phyloP scores from a whole-genome alignment of 2,797 vertebrate species.

The Paedocypris micromegethes region DNA sequence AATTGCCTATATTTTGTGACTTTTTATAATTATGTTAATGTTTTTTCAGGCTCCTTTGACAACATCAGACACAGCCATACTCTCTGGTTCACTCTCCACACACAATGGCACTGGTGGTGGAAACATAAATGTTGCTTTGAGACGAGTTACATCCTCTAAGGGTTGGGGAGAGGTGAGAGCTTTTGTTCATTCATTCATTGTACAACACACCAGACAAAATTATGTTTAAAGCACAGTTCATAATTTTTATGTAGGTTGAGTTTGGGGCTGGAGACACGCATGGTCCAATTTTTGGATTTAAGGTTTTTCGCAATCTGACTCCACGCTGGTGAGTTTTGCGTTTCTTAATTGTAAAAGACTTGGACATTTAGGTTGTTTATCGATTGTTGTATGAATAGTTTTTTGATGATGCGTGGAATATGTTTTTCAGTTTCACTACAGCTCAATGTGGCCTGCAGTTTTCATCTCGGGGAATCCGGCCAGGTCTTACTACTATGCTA shows the following conservation, averaged over 20 bases:
- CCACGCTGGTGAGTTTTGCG: constrained; percentile 74
- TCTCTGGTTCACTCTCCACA: constrained; percentile 95
- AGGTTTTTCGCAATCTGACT: constrained; percentile 93
- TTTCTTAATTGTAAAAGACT: background rate
- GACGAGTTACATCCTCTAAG: constrained; percentile 87
- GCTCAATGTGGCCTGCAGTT: constrained; percentile 92
- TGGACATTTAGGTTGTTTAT: background rate
- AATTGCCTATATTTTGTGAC: too few relatives aligned
- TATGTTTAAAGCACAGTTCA: background rate
- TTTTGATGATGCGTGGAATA: too few relatives aligned
- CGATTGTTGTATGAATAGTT: background rate
- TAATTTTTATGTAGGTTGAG: constrained; percentile 72
- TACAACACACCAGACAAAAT: constrained; percentile 2
- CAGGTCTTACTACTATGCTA: constrained; percentile 84
- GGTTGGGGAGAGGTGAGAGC: constrained; percentile 91
- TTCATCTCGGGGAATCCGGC: constrained; percentile 84
- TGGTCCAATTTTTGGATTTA: constrained; percentile 88
- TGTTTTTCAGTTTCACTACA: constrained; percentile 78
- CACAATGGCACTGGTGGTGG: constrained; percentile 97
- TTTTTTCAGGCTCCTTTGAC: constrained; percentile 85
- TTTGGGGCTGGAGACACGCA: constrained; percentile 92
- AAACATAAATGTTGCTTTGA: constrained; percentile 83
- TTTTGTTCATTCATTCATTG: background rate
- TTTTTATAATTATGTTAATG: constrained; percentile 11
- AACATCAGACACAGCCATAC: constrained; percentile 86